Percentiles rank a stretch among this genome's conserved stretches.
Conservation (phyloP, 2,888 invertebrate species). For the Dichetophora obliterata region DNA sequence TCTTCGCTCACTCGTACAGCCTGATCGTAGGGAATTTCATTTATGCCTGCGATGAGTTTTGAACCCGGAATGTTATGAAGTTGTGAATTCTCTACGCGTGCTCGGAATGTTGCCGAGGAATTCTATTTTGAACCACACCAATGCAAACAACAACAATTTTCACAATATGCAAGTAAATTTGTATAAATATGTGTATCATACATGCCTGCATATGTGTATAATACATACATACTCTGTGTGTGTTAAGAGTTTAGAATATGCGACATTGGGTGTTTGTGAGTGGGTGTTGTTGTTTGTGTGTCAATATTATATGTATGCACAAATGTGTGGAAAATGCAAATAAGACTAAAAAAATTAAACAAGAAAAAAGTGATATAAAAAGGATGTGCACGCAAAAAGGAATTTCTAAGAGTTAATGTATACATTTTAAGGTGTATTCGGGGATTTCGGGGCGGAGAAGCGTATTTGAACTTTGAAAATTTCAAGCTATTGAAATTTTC, state of each 20-base stretch:
- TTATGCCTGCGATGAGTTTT: slow-evolving; percentile 58
- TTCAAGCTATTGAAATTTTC: too few species aligned
- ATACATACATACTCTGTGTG: not conserved
- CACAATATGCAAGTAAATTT: not conserved
- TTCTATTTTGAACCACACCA: slow-evolving; percentile 58
- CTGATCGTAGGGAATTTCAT: slow-evolving; percentile 54
- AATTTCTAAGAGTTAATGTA: too few species aligned
- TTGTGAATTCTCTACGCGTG: slow-evolving; percentile 63
- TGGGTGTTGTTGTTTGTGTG: not conserved
- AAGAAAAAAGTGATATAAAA: too few species aligned
- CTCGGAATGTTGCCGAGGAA: slow-evolving; percentile 60
- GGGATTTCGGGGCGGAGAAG: too few species aligned
- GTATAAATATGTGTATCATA: not conserved
- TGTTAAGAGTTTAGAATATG: not conserved
- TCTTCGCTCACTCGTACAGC: slow-evolving; percentile 40
- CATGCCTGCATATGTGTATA: not conserved
- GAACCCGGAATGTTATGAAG: slow-evolving; percentile 59
- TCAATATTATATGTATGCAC: too few species aligned
- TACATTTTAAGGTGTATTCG: too few species aligned
- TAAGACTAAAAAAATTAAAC: too few species aligned
- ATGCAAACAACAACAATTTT: not conserved
- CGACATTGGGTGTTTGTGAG: not conserved
- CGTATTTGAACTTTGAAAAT: too few species aligned
- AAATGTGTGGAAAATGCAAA: too few species aligned
- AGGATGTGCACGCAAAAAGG: too few species aligned